Evolutionary conservation across 2,888 invertebrate genomes (phyloP), one percentile per base, ranked within the genome.

Genomic region (Meghimatium bilineatum): DNA sequence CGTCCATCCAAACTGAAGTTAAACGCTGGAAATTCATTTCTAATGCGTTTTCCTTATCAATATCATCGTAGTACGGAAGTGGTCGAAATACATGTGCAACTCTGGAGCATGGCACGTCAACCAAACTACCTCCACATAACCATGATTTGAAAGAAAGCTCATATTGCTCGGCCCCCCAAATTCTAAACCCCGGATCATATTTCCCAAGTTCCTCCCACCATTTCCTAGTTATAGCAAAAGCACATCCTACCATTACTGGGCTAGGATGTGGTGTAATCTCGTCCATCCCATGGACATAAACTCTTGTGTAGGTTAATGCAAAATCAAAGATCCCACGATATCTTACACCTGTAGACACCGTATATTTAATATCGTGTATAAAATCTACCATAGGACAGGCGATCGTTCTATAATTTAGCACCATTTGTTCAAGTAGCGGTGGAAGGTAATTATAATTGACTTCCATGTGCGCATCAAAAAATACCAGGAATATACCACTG

Each of bases 131-230:
- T 17, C 88, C 89, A 85, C 89, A 89, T 84, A 84, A 77, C 89
- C 89, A 89, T 10, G 86, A 82, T 93, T 98, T 98, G 94, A 99
- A 99, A 0, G 98, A 98, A 38, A 99, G 94, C 94, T 99, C 99
- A 87, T 94, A 81, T 23, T 99, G 99, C 94, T 99, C 98, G 69
- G 98, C 98, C 86, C 99, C 99, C 99, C 99, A 99, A 91, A 99
- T 99, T 93, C 99, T 99, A 93, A 99, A 99, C 29, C 98, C 99
- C 78, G 97, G 97, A 94, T 99, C 99, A 94, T 99, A 99, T 66
- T 97, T 97, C 82, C 99, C 99, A 66, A 99, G 95, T 88, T 95
- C 95, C 94, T 98, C 97, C 94, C 99, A 99, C 94, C 98, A 99
- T 85, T 94, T 94, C 91, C 96, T 96, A 94, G 98, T 97, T 88